Evolutionary conservation across 2,888 invertebrate species (phyloP).

Genomic region (Clanis bilineata): DNA sequence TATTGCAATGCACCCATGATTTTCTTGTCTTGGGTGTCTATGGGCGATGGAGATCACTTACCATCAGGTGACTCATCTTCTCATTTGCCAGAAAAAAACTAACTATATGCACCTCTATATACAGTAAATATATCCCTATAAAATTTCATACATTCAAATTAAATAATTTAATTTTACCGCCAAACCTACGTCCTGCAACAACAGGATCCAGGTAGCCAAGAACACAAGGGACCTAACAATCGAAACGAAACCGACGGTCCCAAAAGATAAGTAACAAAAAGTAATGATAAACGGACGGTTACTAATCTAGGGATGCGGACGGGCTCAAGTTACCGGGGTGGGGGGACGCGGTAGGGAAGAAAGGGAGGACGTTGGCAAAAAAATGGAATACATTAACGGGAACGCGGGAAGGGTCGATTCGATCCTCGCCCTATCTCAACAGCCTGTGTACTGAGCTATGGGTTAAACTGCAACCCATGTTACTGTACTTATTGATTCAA

Average conservation of each 20-base stretch:
- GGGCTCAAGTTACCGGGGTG: slow-evolving; percentile 45
- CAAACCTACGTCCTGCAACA: background rate
- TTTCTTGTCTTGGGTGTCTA: too few species aligned
- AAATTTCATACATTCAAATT: background rate
- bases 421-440: slow-evolving; percentile 67
- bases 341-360: slow-evolving; percentile 27
- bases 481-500: slow-evolving; percentile 1
- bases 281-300: slow-evolving; percentile 61
- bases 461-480: slow-evolving; percentile 43
- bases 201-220: background rate
- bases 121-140: too few species aligned
- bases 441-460: slow-evolving; percentile 59
- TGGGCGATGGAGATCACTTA: too few species aligned
- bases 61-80: too few species aligned
- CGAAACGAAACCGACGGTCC: slow-evolving; percentile 23
- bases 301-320: slow-evolving; percentile 64
- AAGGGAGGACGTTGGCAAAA: slow-evolving; percentile 52
- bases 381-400: slow-evolving; percentile 73
- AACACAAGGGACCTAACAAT: background rate
- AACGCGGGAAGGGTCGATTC: slow-evolving; percentile 51
- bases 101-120: too few species aligned
- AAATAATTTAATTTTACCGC: background rate
- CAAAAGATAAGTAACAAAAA: slow-evolving; percentile 52
- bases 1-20: too few species aligned
- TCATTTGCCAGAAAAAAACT: too few species aligned